Conservation (phyloP, 2,888 invertebrate species). For the Nudaria mundana region DNA sequence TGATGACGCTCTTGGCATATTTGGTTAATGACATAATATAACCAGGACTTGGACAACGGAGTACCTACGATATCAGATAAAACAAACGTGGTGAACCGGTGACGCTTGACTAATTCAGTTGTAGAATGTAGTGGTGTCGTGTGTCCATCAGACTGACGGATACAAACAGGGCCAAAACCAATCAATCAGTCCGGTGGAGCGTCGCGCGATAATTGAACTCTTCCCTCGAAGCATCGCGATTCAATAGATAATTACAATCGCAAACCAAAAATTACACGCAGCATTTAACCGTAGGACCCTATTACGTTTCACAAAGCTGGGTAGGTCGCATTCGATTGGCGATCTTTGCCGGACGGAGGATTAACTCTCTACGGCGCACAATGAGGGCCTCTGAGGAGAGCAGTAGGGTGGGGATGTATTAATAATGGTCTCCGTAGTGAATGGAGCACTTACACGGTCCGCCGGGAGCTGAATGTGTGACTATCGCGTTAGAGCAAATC, state of each 20-base stretch:
- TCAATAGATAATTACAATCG: constrained; percentile 78
- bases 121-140: constrained; percentile 50
- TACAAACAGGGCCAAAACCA: constrained; percentile 65
- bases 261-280: constrained; percentile 79
- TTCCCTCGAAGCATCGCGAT: constrained; percentile 65
- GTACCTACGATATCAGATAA: constrained; percentile 36
- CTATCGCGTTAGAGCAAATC: constrained; percentile 77
- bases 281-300: constrained; percentile 73
- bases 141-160: constrained; percentile 63
- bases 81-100: constrained; percentile 38
- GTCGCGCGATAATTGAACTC: constrained; percentile 75
- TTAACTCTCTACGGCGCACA: constrained; percentile 70
- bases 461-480: constrained; percentile 75
- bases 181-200: constrained; percentile 72
- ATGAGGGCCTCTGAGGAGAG: constrained; percentile 68
- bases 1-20: no score
- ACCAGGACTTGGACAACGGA: constrained; percentile 11
- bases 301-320: constrained; percentile 73
- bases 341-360: constrained; percentile 74
- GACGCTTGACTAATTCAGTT: constrained; percentile 58
- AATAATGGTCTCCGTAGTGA: constrained; percentile 75
- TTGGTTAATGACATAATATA: constrained; percentile 15
- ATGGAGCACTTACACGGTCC: constrained; percentile 78
- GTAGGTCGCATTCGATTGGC: constrained; percentile 66
- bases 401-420: constrained; percentile 71